Percentiles rank a stretch among this genome's conserved stretches.
These are phyloP conservation scores for Tenebrosternarchus preto DNA, from an alignment of 2,113 vertebrate genomes.

Conservation along the genomic window DNA sequence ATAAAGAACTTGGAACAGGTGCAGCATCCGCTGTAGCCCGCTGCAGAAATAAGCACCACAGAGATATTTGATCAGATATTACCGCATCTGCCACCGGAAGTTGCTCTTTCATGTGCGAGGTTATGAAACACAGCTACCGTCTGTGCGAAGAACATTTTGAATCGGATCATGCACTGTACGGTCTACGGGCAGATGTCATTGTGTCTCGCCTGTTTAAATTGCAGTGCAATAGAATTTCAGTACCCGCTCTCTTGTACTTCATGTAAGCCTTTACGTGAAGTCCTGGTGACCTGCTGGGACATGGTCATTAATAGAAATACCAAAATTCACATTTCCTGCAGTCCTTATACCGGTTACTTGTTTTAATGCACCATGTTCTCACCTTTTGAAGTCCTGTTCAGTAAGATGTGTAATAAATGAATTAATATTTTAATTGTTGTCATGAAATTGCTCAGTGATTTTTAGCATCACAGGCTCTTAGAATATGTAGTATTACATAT, in stretches of 20 bases:
- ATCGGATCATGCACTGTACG: neutral
- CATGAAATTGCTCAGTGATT: too few species aligned
- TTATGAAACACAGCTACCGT: neutral
- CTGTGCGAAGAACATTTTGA: neutral
- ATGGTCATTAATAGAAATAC: neutral
- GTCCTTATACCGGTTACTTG: too few species aligned
- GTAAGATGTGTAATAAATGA: too few species aligned
- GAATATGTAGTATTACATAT: neutral
- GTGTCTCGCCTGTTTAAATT: conserved; percentile 24
- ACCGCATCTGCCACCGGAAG: neutral
- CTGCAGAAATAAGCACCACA: too few species aligned
- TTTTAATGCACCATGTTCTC: too few species aligned
- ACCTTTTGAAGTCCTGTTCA: too few species aligned
- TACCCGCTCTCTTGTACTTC: neutral
- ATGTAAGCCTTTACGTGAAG: neutral
- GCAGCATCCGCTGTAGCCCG: neutral
- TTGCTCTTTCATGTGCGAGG: neutral
- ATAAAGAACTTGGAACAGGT: conserved; percentile 6
- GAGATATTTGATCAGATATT: too few species aligned
- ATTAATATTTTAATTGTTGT: too few species aligned
- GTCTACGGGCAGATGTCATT: neutral
- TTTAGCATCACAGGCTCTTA: too few species aligned
- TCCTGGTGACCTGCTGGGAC: neutral
- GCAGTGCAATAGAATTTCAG: conserved; percentile 22
- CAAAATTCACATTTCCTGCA: too few species aligned